Base-by-base conservation (phyloP, 2,797 vertebrate species). In the Sebastiscus tertius region DNA sequence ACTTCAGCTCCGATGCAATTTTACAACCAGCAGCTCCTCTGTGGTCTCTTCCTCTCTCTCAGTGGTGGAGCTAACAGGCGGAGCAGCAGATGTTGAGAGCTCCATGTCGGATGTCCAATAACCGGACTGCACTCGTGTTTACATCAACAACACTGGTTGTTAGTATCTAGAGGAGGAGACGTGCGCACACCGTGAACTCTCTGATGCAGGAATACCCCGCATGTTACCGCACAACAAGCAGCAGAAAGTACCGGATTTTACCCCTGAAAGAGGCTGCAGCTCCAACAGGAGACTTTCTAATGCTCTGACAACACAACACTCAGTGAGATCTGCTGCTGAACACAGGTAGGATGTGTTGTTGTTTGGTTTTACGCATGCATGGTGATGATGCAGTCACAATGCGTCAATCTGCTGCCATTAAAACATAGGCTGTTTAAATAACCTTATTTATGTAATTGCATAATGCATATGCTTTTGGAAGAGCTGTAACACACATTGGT, bases 1-100 rank as follows among this genome's bases (percentile, higher is more conserved):
- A 92, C 85, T 94, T 95, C 93, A 92, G 94, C 92, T 93, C 92
- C 90, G 12, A 88, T 65, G 93, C 79, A 60, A 88, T 87, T 81
- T 46, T 81, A 77, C 88, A 69, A 77, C 72, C 13, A 52, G 58
- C 80, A 77, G 72, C 11, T 46, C 52, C 80, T 20, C 63, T 39
- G 68, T 73, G 72, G 33, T 61, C 10, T 26, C 16, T 6, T 46
- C 42, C 42, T n/a, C 46, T n/a, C 49, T 54, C n/a, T 33, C 68
- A 11, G 1, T 56, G 76, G 67, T 29, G 70, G 61, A 26, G 4
- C 88, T 20, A 20, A 22, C 77, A 24, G 70, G 13, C 42, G 12
- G 56, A 46, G 73, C 79, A 1, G 80, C 80, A 56, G 64, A 82
- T 77, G 82, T 33, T 20, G 9, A 9, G 42, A 69, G 67, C 54